Evolutionary conservation across 2,113 vertebrate species (phyloP), one percentile per base, ranked within the genome.

Genomic region (Cheilinus undulatus): DNA sequence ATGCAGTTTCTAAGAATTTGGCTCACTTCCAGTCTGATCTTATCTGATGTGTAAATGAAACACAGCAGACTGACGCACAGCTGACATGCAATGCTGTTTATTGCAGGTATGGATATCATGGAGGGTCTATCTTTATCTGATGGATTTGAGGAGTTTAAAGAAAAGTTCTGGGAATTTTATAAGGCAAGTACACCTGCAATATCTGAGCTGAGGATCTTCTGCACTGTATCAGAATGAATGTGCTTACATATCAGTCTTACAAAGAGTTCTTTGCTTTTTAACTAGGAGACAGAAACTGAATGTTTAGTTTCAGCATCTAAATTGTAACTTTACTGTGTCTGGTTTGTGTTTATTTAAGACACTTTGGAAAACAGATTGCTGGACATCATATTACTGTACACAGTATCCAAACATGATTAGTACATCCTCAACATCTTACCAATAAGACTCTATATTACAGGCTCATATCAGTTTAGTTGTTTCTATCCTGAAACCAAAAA

Each of bases 151-250:
- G 97, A 98, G 73, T 93, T 99, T 23, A 92, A 52, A 79, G 92
- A 90, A 32, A 99, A 98, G 72, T 99, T 99, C 63, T 97, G 95
- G 96, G 96, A 97, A 30, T 95, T 98, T 50, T 97, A 96, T 65
- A 98, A 94, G 96, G 97, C 94, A 84, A 88, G 77, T 66, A 15
- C 19, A 56, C 23, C 30, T 69, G 27, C 26, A 3, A 17, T 12
- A 13, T 62, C 26, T 67, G 11, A 63, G 27, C 51, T 36, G 27
- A 36, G 19, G 20, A 51, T 14, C 40, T 22, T 34, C 32, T 30
- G 26, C 28, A 13, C 34, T 22, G 23, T 19, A 60, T 60, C 7
- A 19, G 14, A 26, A 20, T 10, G 30, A n/a, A 17, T 30, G 12
- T 5, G 1, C 4, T 28, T 3, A 11, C 19, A 30, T 45, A 27